A percentile compares a stretch with the other conserved stretches of the same genome.
Conservation (phyloP, 2,797 vertebrate species). For the Coilia nasus region DNA sequence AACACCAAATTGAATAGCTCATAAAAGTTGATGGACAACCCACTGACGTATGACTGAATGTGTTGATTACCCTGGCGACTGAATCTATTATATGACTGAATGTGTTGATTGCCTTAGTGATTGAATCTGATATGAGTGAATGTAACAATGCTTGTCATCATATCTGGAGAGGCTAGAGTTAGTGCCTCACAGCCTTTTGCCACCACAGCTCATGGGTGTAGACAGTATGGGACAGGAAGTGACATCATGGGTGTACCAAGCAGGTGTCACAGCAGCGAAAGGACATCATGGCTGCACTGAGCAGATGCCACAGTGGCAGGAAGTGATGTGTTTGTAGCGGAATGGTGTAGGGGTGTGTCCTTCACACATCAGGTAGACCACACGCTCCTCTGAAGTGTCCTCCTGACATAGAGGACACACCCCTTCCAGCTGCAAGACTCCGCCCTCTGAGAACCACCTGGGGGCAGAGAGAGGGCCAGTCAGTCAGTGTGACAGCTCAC, state of each 20-base stretch:
- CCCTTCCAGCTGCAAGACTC: conserved; percentile 55
- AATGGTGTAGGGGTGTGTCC: conserved; percentile 15
- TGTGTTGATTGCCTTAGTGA: background rate
- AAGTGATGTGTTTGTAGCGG: conserved; percentile 62
- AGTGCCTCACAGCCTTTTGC: too few species aligned
- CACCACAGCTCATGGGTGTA: too few species aligned
- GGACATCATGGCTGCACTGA: conserved; percentile 47
- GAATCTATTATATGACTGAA: background rate
- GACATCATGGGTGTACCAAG: background rate
- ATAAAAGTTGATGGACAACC: background rate
- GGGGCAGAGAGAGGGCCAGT: background rate
- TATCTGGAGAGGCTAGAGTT: too few species aligned
- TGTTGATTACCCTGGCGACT: background rate
- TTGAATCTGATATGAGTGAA: background rate
- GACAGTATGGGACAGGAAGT: too few species aligned
- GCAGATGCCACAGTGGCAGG: conserved; percentile 47
- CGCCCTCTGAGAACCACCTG: conserved; percentile 42
- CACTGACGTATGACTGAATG: background rate
- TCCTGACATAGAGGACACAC: conserved; percentile 50
- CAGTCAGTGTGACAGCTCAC: background rate
- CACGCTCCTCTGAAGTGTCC: conserved; percentile 41
- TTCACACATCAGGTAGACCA: conserved; percentile 55
- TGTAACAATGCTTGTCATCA: background rate
- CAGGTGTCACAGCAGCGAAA: background rate
- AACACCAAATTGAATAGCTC: background rate